These are phyloP conservation scores for Phymanthus crucifer DNA, from an alignment of 92 coral and sea anemone genomes.

Conservation along the genomic window DNA sequence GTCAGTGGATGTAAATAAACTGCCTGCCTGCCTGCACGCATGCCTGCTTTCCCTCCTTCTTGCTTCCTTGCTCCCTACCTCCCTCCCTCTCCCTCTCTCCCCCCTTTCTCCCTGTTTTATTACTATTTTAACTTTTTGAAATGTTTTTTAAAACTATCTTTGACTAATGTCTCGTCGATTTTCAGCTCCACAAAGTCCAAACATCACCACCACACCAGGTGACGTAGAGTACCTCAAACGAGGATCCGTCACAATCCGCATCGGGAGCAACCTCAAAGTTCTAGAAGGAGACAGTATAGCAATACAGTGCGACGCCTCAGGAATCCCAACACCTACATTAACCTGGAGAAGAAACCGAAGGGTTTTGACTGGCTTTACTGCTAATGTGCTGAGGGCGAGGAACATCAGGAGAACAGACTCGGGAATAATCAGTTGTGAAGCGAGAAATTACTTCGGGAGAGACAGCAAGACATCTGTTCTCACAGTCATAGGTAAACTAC, in stretches of 20 bases:
- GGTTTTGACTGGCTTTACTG: slow-evolving; percentile 19
- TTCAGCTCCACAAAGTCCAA: slow-evolving; percentile 42
- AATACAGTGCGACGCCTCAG: slow-evolving; percentile 66
- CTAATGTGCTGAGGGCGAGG: slow-evolving; percentile 7
- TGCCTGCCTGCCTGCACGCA: too few species aligned
- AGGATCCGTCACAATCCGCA: slow-evolving; percentile 40
- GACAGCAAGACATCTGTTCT: slow-evolving; percentile 49
- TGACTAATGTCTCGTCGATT: background rate
- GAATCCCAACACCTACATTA: slow-evolving; percentile 63
- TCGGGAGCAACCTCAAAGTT: slow-evolving; percentile 68
- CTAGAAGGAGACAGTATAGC: slow-evolving; percentile 59
- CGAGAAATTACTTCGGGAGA: slow-evolving; percentile 60
- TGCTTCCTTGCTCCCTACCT: background rate
- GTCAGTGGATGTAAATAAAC: background rate
- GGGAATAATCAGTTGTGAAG: slow-evolving; percentile 66
- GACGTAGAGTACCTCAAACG: slow-evolving; percentile 36
- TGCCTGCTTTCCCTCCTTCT: too few species aligned
- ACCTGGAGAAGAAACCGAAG: slow-evolving; percentile 63
- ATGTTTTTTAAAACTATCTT: background rate
- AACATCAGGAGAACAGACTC: slow-evolving; percentile 30
- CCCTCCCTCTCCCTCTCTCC: background rate
- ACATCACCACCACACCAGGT: slow-evolving; percentile 34
- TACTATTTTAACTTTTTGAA: background rate
- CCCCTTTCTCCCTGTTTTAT: background rate
- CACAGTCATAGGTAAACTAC: slow-evolving; percentile 61